Percentiles rank a stretch among this genome's conserved stretches.
Evolutionary conservation across 2,113 vertebrate genomes (phyloP).

Genomic region (Nerophis ophidion): DNA sequence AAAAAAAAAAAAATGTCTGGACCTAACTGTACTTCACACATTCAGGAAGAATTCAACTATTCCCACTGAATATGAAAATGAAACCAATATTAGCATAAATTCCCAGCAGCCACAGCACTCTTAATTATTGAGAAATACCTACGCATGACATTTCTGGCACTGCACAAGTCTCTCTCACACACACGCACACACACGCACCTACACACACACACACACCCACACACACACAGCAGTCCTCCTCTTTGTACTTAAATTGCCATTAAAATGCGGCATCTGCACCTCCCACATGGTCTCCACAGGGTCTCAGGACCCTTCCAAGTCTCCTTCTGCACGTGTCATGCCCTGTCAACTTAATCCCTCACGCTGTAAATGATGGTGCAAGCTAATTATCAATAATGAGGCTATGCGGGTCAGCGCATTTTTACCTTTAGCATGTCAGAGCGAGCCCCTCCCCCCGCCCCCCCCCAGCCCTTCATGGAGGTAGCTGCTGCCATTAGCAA

Average conservation of each 20-base stretch:
- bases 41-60: background rate
- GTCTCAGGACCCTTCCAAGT: conserved; percentile 26
- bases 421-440: conserved; percentile 60
- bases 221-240: conserved; percentile 9
- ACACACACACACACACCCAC: too few relatives aligned
- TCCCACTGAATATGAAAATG: background rate
- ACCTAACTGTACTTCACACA: too few relatives aligned
- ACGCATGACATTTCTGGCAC: conserved; percentile 15
- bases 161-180: background rate
- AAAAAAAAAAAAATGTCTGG: too few relatives aligned
- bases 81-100: background rate
- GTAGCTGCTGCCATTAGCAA: conserved; percentile 51
- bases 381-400: conserved; percentile 59
- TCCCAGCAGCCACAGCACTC: conserved; percentile 1
- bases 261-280: conserved; percentile 34
- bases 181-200: too few relatives aligned
- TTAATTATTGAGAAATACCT: conserved; percentile 10
- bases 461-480: conserved; percentile 16
- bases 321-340: conserved; percentile 3
- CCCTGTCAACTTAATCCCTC: conserved; percentile 41
- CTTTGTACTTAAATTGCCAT: conserved; percentile 39
- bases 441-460: conserved; percentile 36
- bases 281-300: conserved; percentile 27
- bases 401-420: conserved; percentile 54
- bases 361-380: conserved; percentile 50